phyloP scores from a whole-genome alignment of 2,113 vertebrate species.

The Myotis yumanensis region DNA sequence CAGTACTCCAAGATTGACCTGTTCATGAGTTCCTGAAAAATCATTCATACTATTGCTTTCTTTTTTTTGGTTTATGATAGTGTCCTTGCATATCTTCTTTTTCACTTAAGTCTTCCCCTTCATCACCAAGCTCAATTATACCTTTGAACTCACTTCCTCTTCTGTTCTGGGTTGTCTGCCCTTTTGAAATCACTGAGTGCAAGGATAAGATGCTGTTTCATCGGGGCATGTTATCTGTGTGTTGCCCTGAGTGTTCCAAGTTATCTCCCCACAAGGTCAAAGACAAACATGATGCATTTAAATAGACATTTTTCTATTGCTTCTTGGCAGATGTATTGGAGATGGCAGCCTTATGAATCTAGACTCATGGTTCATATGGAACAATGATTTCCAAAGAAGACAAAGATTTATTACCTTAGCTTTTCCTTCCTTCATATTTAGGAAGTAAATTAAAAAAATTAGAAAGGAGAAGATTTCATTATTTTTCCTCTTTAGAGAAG shows the following conservation, averaged over 20 bases:
- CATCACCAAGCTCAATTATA: not conserved
- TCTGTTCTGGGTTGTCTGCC: not conserved
- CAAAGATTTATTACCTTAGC: not conserved
- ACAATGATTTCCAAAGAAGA: not conserved
- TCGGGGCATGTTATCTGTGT: not conserved
- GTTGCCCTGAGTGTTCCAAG: not conserved
- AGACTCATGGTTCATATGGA: not conserved
- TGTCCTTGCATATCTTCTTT: not conserved
- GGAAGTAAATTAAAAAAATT: not conserved
- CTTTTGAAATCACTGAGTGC: not conserved
- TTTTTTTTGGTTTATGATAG: not conserved
- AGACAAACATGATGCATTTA: not conserved
- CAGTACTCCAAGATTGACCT: not conserved
- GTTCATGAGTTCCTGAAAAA: not conserved
- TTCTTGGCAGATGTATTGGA: not conserved
- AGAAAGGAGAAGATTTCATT: not conserved
- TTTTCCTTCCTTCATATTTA: not conserved
- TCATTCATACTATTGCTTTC: not conserved
- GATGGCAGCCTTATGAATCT: not conserved
- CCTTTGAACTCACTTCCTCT: not conserved
- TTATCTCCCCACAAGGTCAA: not conserved
- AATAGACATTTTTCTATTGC: not conserved
- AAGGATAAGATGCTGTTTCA: not conserved
- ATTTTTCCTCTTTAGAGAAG: not conserved
- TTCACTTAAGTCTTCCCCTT: not conserved